A percentile compares a stretch with the other conserved stretches of the same genome.
These are phyloP conservation scores for Zaprionus africanus DNA, from an alignment of 1,140 invertebrate genomes.

Conservation along the genomic window DNA sequence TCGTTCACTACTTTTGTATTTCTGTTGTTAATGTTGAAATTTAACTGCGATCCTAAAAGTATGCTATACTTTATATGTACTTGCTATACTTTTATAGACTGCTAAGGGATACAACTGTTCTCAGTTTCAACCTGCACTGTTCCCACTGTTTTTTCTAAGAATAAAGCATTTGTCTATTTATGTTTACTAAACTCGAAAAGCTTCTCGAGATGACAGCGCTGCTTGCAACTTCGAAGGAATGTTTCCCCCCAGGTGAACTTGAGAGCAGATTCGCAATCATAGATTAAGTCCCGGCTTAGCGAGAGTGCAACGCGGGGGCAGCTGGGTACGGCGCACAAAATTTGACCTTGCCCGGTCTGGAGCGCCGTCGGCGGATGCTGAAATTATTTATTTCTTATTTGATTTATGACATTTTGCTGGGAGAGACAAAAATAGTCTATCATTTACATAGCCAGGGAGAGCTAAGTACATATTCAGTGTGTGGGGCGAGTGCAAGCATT, in stretches of 20 bases:
- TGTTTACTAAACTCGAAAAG: neutral
- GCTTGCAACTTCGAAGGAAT: neutral
- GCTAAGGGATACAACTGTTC: too few relatives aligned
- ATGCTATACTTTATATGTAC: too few relatives aligned
- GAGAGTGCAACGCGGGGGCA: neutral
- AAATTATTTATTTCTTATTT: constrained; percentile 53
- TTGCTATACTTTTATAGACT: too few relatives aligned
- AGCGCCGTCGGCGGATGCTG: constrained; percentile 47
- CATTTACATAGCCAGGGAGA: constrained; percentile 24
- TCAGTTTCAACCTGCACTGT: too few relatives aligned
- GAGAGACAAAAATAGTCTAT: constrained; percentile 31
- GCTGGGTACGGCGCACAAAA: neutral
- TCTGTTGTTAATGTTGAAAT: neutral
- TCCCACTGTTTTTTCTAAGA: too few relatives aligned
- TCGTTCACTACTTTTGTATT: neutral
- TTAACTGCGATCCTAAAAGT: neutral
- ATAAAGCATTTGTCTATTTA: too few relatives aligned
- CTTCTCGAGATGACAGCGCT: neutral
- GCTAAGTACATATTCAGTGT: constrained; percentile 9
- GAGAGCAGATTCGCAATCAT: constrained; percentile 7
- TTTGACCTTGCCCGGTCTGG: constrained; percentile 11
- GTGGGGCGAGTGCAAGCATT: constrained; percentile 31
- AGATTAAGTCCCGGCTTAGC: constrained; percentile 2
- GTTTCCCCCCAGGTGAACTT: neutral
- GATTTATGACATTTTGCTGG: constrained; percentile 63